Conservation (phyloP, 2,113 vertebrate genomes). For the Petaurus breviceps region DNA sequence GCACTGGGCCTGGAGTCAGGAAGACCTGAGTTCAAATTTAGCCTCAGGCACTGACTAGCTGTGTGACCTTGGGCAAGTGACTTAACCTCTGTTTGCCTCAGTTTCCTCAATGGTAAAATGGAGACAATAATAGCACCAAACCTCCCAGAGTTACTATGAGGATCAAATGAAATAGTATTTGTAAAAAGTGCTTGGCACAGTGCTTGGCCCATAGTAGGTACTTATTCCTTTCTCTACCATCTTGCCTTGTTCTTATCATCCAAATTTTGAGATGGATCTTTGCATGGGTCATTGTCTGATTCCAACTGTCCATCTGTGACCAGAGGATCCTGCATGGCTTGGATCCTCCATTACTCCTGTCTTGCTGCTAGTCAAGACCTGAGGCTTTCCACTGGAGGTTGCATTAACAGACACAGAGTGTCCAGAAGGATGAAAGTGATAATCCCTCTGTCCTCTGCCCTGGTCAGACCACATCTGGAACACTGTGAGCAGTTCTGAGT, state of each 20-base stretch:
- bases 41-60: background rate
- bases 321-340: background rate
- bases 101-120: background rate
- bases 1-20: background rate
- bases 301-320: background rate
- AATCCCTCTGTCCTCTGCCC: background rate
- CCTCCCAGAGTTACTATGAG: background rate
- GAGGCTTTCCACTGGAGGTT: too few species aligned
- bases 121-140: background rate
- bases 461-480: background rate
- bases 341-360: background rate
- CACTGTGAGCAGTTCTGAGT: background rate
- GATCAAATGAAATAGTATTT: background rate
- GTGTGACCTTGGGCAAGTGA: background rate
- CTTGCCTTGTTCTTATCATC: background rate
- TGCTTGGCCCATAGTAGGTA: background rate
- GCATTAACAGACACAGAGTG: background rate
- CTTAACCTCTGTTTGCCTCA: background rate
- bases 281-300: background rate
- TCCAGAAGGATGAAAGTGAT: background rate
- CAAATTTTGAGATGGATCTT: background rate
- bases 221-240: background rate
- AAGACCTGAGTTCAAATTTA: background rate
- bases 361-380: background rate
- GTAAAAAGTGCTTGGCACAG: background rate